These are phyloP conservation scores for Cetoscarus ocellatus DNA, from an alignment of 2,797 vertebrate species.

Conservation along the genomic window DNA sequence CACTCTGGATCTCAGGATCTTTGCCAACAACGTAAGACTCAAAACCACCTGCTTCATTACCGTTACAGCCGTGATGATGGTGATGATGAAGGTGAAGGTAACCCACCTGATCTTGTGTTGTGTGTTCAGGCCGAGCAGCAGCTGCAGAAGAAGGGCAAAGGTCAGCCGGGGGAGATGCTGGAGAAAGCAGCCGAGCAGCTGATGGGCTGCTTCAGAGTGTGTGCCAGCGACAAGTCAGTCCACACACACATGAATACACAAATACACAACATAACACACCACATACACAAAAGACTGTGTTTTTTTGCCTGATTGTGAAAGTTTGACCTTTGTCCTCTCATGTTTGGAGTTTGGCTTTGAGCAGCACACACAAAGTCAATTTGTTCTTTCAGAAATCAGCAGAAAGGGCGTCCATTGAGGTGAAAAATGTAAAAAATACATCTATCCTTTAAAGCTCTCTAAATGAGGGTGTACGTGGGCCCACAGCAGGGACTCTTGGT, in stretches of 20 bases:
- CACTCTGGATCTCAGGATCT: conserved; percentile 93
- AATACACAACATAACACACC: conserved; percentile 8
- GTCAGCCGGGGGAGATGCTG: conserved; percentile 94
- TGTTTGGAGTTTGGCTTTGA: too few species aligned
- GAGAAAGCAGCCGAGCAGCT: conserved; percentile 96
- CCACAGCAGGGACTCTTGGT: too few species aligned
- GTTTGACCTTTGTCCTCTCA: too few species aligned
- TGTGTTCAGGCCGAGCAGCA: conserved; percentile 96
- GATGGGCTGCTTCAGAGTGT: conserved; percentile 98
- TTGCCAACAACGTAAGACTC: conserved; percentile 94
- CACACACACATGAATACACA: conserved; percentile 8
- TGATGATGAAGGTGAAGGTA: neutral
- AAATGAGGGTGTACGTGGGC: too few species aligned
- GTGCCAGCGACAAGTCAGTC: conserved; percentile 98
- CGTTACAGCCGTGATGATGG: neutral
- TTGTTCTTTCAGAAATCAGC: too few species aligned
- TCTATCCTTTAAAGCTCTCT: too few species aligned
- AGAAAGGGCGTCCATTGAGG: too few species aligned
- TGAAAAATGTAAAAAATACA: too few species aligned
- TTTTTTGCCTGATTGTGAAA: too few species aligned
- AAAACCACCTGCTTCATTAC: neutral
- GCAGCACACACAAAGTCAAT: too few species aligned
- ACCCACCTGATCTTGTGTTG: too few species aligned
- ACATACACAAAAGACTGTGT: neutral
- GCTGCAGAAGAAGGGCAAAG: conserved; percentile 92